These are phyloP conservation scores for Verasper variegatus DNA, from an alignment of 2,113 vertebrate species.

Conservation along the genomic window DNA sequence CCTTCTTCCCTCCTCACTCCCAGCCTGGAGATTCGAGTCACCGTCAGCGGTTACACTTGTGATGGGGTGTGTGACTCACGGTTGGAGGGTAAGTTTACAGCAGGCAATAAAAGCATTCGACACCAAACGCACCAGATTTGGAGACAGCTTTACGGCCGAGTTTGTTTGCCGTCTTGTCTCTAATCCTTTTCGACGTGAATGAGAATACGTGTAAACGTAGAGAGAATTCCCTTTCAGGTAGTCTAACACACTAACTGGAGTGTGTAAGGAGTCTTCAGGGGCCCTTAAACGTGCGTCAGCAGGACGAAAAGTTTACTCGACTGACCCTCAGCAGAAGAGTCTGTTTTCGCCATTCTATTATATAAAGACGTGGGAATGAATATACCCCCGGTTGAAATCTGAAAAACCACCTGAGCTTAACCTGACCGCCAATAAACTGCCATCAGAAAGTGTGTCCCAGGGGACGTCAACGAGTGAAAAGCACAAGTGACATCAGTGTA, in stretches of 20 bases:
- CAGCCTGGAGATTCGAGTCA: conserved; percentile 32
- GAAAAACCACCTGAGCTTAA: not conserved
- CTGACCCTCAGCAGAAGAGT: conserved; percentile 35
- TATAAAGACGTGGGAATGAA: conserved; percentile 30
- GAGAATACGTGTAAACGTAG: not conserved
- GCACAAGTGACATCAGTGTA: conserved; percentile 52
- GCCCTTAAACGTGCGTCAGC: conserved; percentile 19
- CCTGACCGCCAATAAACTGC: not conserved
- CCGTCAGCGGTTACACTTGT: conserved; percentile 27
- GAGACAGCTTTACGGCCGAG: conserved; percentile 52
- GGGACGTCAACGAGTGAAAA: conserved; percentile 18
- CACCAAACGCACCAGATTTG: conserved; percentile 20
- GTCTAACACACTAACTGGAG: not conserved
- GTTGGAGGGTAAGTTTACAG: conserved; percentile 40
- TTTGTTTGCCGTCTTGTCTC: conserved; percentile 53
- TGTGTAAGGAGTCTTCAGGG: conserved; percentile 6
- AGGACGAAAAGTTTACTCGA: conserved; percentile 13
- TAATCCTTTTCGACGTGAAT: conserved; percentile 17
- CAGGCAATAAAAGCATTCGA: conserved; percentile 41
- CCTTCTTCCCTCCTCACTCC: conserved; percentile 7
- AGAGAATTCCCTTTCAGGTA: conserved; percentile 22
- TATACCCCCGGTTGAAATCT: conserved; percentile 43
- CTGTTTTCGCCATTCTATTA: conserved; percentile 61
- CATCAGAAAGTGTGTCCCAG: conserved; percentile 23
- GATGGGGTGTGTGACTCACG: conserved; percentile 40